These are phyloP conservation scores for Smithornis capensis DNA, from an alignment of 2,113 vertebrate genomes.

Conservation along the genomic window DNA sequence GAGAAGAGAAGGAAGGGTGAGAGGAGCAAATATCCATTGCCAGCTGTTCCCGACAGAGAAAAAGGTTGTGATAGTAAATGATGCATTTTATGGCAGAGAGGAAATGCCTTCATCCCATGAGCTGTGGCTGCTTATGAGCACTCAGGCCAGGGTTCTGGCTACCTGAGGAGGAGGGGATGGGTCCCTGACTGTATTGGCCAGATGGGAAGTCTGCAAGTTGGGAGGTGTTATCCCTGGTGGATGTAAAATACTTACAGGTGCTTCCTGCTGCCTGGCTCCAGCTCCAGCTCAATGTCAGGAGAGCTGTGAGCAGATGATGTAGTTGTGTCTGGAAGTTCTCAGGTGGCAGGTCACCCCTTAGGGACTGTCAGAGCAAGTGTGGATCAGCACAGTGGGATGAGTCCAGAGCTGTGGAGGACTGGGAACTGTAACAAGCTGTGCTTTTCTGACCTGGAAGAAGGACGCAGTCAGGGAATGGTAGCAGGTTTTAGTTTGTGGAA, in stretches of 20 bases:
- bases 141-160: not conserved
- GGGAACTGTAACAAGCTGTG: not conserved
- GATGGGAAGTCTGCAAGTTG: conserved; percentile 14
- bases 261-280: conserved; percentile 16
- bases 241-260: conserved; percentile 36
- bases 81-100: conserved; percentile 22
- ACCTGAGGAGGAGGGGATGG: not conserved
- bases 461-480: not conserved
- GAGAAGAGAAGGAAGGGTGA: not conserved
- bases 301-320: conserved; percentile 11
- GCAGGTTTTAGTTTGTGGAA: not conserved
- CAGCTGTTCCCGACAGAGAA: not conserved
- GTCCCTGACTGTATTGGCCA: not conserved
- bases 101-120: conserved; percentile 40
- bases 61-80: not conserved
- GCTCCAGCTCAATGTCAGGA: not conserved
- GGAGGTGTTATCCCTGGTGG: conserved; percentile 33
- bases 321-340: conserved; percentile 50
- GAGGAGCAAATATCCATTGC: not conserved
- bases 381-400: not conserved
- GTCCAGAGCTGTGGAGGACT: not conserved
- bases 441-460: not conserved
- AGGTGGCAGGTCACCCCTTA: conserved; percentile 6
- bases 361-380: not conserved
- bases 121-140: not conserved